Evolutionary conservation across 2,113 vertebrate genomes (phyloP).

Genomic region (Brachyhypopomus gauderio): DNA sequence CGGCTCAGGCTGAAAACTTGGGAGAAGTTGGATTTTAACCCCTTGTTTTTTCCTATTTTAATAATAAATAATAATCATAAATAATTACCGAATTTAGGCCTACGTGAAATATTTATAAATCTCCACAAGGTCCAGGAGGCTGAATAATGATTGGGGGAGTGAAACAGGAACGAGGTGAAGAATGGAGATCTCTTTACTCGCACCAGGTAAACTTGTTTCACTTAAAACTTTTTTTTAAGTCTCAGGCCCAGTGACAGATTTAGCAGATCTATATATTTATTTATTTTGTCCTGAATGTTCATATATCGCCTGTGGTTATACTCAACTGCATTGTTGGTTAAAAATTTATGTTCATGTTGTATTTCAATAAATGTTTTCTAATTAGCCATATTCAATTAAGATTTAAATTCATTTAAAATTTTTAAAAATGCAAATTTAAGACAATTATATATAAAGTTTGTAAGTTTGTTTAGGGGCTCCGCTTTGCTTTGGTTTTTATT

Average conservation of each 20-base stretch:
- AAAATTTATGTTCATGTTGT: too few species aligned
- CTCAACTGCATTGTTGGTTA: too few species aligned
- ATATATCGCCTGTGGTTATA: too few species aligned
- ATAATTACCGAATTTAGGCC: not conserved
- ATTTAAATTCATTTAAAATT: too few species aligned
- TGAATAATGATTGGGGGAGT: conserved; percentile 53
- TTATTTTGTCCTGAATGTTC: not conserved
- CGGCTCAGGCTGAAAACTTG: not conserved
- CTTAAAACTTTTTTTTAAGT: not conserved
- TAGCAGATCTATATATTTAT: not conserved
- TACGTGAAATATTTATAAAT: not conserved
- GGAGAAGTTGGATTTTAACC: not conserved
- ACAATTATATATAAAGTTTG: too few species aligned
- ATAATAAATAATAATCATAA: not conserved
- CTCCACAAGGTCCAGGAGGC: not conserved
- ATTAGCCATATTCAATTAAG: too few species aligned
- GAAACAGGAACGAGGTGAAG: conserved; percentile 52
- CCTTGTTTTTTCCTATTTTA: not conserved
- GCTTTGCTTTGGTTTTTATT: too few species aligned
- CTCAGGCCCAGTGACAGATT: not conserved
- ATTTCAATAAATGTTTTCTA: too few species aligned
- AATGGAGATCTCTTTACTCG: conserved; percentile 49
- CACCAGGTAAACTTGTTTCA: conserved; percentile 41
- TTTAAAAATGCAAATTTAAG: too few species aligned
- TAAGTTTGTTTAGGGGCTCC: too few species aligned